A percentile compares a stretch with the other conserved stretches of the same genome.
Conservation (phyloP, 2,113 vertebrate genomes). For the Erinaceus europaeus region DNA sequence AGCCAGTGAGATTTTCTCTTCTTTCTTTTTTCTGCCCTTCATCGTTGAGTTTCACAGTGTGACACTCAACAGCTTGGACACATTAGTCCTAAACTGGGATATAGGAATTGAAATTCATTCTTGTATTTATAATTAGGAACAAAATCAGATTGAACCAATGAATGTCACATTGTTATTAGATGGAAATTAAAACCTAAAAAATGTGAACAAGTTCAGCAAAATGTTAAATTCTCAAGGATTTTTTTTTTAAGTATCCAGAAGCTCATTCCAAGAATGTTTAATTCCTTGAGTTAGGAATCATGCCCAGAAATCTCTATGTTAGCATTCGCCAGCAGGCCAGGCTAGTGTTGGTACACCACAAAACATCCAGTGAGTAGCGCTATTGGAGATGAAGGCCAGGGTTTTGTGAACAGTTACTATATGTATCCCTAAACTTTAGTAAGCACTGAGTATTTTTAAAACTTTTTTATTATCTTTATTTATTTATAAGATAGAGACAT, state of each 20-base stretch:
- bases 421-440: background rate
- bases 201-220: conserved; percentile 32
- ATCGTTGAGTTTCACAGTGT: background rate
- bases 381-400: background rate
- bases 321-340: background rate
- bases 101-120: background rate
- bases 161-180: conserved; percentile 33
- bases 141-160: conserved; percentile 2
- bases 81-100: conserved; percentile 5
- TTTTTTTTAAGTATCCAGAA: background rate
- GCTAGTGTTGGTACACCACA: background rate
- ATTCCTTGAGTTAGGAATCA: background rate
- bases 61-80: conserved; percentile 12
- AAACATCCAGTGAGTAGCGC: background rate
- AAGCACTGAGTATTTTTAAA: too few species aligned
- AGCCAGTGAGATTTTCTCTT: background rate
- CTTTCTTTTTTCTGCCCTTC: background rate
- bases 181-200: conserved; percentile 43
- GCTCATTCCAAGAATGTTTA: background rate
- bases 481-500: too few species aligned
- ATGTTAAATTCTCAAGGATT: conserved; percentile 14
- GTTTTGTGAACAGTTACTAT: background rate
- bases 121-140: conserved; percentile 28
- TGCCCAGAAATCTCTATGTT: background rate
- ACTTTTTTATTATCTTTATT: too few species aligned